Evolutionary conservation across 2,113 vertebrate genomes (phyloP).

Genomic region (Acanthochromis polyacanthus): DNA sequence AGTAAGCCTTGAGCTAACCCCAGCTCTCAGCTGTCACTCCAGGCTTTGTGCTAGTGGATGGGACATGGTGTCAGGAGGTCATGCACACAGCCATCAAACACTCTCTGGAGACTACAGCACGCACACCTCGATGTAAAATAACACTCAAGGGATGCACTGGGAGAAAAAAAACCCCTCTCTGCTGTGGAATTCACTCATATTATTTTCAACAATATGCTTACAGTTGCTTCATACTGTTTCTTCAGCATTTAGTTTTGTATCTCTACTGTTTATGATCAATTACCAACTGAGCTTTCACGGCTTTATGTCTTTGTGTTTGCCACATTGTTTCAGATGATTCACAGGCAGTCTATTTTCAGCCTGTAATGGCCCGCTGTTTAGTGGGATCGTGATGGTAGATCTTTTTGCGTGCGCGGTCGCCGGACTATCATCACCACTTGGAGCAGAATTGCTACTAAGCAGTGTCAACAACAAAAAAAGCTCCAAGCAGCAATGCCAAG

Average conservation of each 20-base stretch:
- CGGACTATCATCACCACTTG: conserved; percentile 19
- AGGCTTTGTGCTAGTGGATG: conserved; percentile 40
- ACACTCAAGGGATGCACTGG: conserved; percentile 9
- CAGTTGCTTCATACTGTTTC: neutral
- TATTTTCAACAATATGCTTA: conserved; percentile 13
- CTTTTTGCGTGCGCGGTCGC: conserved; percentile 54
- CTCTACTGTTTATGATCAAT: conserved; percentile 16
- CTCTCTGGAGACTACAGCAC: neutral
- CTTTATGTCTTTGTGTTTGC: conserved; percentile 15
- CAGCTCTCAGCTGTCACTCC: conserved; percentile 19
- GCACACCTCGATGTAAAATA: conserved; percentile 18
- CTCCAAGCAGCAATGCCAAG: conserved; percentile 3
- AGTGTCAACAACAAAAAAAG: conserved; percentile 17
- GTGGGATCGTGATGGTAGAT: conserved; percentile 31
- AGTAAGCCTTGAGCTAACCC: conserved; percentile 27
- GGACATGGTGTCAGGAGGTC: conserved; percentile 28
- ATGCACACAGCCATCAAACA: conserved; percentile 32
- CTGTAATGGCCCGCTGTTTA: conserved; percentile 20
- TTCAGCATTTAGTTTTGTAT: conserved; percentile 5
- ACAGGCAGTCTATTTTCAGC: conserved; percentile 42
- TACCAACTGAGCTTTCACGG: conserved; percentile 14
- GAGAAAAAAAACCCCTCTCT: no score
- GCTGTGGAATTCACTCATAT: conserved; percentile 3
- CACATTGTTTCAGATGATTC: conserved; percentile 37
- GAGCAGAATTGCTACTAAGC: conserved; percentile 15